Percentiles rank a stretch among this genome's conserved stretches.
phyloP scores from a whole-genome alignment of 2,888 invertebrate genomes.

The Abrostola triplasia region DNA sequence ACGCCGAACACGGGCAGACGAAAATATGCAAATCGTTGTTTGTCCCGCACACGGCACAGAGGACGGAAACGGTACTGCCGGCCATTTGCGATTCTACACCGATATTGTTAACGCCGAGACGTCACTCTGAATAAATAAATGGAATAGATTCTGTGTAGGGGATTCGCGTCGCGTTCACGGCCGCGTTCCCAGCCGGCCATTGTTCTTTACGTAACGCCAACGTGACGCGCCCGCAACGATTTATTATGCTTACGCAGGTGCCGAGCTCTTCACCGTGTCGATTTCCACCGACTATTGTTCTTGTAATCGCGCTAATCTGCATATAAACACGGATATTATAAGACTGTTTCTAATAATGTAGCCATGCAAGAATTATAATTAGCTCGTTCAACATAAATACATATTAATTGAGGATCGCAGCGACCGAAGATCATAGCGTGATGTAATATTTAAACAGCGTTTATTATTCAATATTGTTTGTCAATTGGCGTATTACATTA shows the following conservation, averaged over 20 bases:
- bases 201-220: constrained; percentile 83
- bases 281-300: constrained; percentile 79
- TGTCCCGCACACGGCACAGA: constrained; percentile 62
- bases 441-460: constrained; percentile 36
- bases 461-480: constrained; percentile 44
- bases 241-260: constrained; percentile 77
- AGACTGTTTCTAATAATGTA: constrained; percentile 53
- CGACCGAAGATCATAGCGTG: constrained; percentile 38
- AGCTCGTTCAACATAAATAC: constrained; percentile 44
- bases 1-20: constrained; percentile 61
- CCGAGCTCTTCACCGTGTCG: constrained; percentile 73
- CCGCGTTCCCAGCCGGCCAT: constrained; percentile 83
- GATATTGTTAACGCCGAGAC: constrained; percentile 78
- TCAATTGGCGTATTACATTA: constrained; percentile 45
- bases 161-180: constrained; percentile 80
- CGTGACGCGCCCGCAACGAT: constrained; percentile 66
- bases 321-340: constrained; percentile 58
- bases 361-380: constrained; percentile 48
- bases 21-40: constrained; percentile 80
- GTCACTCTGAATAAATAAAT: constrained; percentile 79
- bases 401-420: constrained; percentile 34
- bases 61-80: constrained; percentile 80
- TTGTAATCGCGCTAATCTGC: constrained; percentile 67
- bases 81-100: constrained; percentile 78
- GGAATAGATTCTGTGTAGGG: constrained; percentile 59